Evolutionary conservation across 2,113 vertebrate species (phyloP), one percentile per base, ranked within the genome.

Genomic region (Perca fluviatilis): DNA sequence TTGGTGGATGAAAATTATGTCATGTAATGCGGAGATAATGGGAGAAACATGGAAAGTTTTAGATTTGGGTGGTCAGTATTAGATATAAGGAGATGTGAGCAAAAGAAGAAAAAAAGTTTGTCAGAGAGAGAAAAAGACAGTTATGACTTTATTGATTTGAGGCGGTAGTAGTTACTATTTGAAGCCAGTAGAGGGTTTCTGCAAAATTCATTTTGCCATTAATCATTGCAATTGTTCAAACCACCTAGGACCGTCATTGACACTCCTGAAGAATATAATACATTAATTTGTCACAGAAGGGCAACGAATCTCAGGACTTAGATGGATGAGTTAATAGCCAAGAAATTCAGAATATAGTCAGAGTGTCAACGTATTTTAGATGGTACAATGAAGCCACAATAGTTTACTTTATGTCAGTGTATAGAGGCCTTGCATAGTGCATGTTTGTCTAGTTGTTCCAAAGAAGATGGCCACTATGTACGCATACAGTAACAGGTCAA

Each of bases 161-260:
- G 65, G 69, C 54, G 53, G 78, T 85, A 86, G 88, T 79, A 92
- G 91, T 90, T 83, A 72, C 86, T 88, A 89, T 91, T 90, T 88
- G 86, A 88, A 87, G 78, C 88, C 90, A 89, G 91, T 92, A 92
- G 91, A 89, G 86, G 91, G 90, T 89, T 90, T 93, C 85, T 86
- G 89, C 85, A 88, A 91, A 94, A 92, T 90, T 86, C 85, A 90
- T 91, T 85, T 81, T 78, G 74, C 77, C 83, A 91, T 93, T 91
- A 89, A 92, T 94, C 91, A 90, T 73, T 66, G 68, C 71, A 64
- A 82, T 88, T 83, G 83, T 89, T 91, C 78, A 91, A 92, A 85
- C 85, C 89, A 91, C 85, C 80, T 40, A 86, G 87, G 86, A 89
- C 87, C 88, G 86, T 87, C 86, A 77, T 75, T 76, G 85, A 84